Evolutionary conservation across 2,888 invertebrate genomes (phyloP), one percentile per base, ranked within the genome.

Genomic region (Phania funesta): DNA sequence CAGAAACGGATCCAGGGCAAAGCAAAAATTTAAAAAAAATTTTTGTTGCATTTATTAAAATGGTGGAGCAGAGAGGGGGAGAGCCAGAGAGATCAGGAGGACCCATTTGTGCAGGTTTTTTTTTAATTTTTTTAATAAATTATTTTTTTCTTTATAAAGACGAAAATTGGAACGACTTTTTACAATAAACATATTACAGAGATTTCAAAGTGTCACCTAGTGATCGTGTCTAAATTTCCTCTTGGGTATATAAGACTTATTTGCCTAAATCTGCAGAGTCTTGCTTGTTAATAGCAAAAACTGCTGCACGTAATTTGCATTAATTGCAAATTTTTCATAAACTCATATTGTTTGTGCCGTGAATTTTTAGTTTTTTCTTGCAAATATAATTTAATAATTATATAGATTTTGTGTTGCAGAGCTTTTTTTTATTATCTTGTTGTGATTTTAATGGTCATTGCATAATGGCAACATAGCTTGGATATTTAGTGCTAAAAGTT

Each of bases 301-400:
- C 18, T 62, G 32, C 58, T 75, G 75, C 80, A 80, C 75, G 75
- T 75, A 80, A 80, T 80, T 76, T 76, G 70, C 80, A 67, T 81
- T 81, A 73, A 77, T 77, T 81, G 67, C 48, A 76, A 67, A 76
- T n/a, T 76, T 65, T 76, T 74, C 48, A 68, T 74, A 35, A 54
- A 70, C 38, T 56, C 38, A 13, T 46, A n/a, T 7, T 41, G 5
- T 54, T n/a, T 16, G 65, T 77, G 56, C 65, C 16, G 46, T 26
- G 56, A 56, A 75, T 48, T 65, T 38, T 41, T 38, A 46, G 24
- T 18, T 32, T 26, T 46, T 5, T 46, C 9, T 52, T 50, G 50
- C 26, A 46, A 58, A 65, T 56, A 50, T 48, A 68, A 50, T 68
- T 64, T 56, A 75, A 58, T 75, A 70, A 70, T 70, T 77, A 77